Conservation (phyloP, 2,888 invertebrate genomes). For the Doris montereyensis region DNA sequence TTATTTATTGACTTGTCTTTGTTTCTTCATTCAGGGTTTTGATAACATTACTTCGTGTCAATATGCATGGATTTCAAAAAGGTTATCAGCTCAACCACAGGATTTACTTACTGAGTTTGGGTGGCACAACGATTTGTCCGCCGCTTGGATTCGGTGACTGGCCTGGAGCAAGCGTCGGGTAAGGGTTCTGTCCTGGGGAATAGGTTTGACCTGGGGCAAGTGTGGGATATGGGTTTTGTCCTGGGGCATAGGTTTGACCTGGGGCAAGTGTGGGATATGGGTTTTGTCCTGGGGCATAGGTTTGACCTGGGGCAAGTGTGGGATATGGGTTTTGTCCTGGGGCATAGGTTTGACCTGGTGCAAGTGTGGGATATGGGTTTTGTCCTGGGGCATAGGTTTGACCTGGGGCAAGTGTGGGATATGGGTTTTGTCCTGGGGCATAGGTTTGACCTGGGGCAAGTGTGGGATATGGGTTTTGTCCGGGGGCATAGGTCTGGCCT, state of each 20-base stretch:
- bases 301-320: conserved; percentile 46
- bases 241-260: conserved; percentile 51
- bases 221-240: conserved; percentile 46
- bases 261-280: conserved; percentile 52
- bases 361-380: conserved; percentile 48
- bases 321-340: conserved; percentile 41
- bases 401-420: conserved; percentile 47
- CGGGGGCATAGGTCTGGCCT: conserved; percentile 51
- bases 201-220: too few species aligned
- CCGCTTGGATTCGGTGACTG: conserved; percentile 47
- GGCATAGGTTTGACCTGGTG: conserved; percentile 50
- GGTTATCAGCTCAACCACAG: conserved; percentile 48
- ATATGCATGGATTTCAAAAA: too few species aligned
- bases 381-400: conserved; percentile 35
- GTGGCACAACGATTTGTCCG: conserved; percentile 49
- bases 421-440: conserved; percentile 47
- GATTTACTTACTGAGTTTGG: conserved; percentile 47
- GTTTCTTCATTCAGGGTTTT: conserved; percentile 49
- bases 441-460: conserved; percentile 50
- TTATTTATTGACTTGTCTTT: too few species aligned
- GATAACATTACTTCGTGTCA: conserved; percentile 46
- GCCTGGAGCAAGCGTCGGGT: conserved; percentile 47
- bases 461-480: conserved; percentile 47
- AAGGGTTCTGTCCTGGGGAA: conserved; percentile 41
- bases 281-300: conserved; percentile 51